Evolutionary conservation across 2,797 vertebrate genomes (phyloP).

Genomic region (Anniella stebbinsi): DNA sequence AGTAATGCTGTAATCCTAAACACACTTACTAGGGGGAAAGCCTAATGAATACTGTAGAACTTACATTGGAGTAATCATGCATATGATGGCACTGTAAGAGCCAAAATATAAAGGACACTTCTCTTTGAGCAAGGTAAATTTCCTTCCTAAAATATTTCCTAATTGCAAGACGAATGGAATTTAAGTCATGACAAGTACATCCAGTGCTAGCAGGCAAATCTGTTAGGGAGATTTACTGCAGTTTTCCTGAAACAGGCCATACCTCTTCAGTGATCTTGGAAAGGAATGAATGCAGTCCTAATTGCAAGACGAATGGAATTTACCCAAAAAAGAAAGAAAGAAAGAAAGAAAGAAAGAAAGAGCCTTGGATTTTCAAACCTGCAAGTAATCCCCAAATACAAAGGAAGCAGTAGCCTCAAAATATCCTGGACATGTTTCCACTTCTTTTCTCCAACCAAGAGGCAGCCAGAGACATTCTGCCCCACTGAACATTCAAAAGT

Average conservation of each 20-base stretch:
- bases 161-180: not conserved
- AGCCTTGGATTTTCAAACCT: accelerated
- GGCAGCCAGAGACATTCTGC: not conserved
- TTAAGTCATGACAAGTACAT: not conserved
- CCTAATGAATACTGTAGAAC: not conserved
- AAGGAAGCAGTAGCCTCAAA: slow-evolving; percentile 7
- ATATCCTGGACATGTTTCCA: not conserved
- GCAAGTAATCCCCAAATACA: not conserved
- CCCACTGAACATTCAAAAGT: not conserved
- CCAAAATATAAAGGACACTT: not conserved
- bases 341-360: too few relatives aligned
- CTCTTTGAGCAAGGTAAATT: not conserved
- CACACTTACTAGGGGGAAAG: not conserved
- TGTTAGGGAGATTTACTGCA: not conserved
- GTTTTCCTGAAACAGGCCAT: not conserved
- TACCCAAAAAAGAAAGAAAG: too few relatives aligned
- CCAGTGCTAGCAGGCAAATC: not conserved
- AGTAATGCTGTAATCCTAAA: not conserved
- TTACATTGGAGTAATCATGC: not conserved
- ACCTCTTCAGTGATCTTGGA: not conserved
- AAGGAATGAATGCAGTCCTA: not conserved
- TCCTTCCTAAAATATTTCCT: not conserved
- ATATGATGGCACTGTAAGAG: not conserved
- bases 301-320: too few relatives aligned
- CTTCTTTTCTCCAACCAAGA: not conserved